Base-by-base conservation (phyloP, 2,113 vertebrate species). In the Pterocles orientalis region DNA sequence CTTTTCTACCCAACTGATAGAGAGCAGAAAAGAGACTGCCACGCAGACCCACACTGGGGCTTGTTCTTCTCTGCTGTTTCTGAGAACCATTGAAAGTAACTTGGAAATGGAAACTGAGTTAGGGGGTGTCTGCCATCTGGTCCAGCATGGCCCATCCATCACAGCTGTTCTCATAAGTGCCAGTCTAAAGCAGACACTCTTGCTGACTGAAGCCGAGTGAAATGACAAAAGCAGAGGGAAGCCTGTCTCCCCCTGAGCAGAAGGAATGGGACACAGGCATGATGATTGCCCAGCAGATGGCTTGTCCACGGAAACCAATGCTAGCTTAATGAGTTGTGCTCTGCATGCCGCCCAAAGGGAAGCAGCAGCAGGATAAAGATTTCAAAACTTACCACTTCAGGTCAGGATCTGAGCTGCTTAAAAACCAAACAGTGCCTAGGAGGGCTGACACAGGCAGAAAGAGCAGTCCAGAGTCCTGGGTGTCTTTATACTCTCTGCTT, bases 281-380 rank as follows among this genome's bases (percentile, higher is more conserved):
- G 64, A 54, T 56, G 64, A 88, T 58, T 90, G 39, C 72, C 68
- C 76, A 86, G 88, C 90, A 96, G 93, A 93, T 90, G 88, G 85
- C 34, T 86, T 33, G 76, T 69, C 82, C 71, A 25, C 0, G 0
- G 76, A 93, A 93, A 88, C 43, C 60, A 26, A 1, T 2, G 53
- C 34, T 90, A 33, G 47, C 33, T 73, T 81, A 88, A 86, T 64
- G 88, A 78, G 56, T 31, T 84, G 82, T 90, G 56, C 76, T 83
- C 85, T 33, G 34, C 65, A 62, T 0, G 1, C 39, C 47, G 93
- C 90, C 88, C 90, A 75, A 62, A 86, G 68, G 79, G 68, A 90
- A 94, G 43, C 7, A 64, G 25, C 60, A 60, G 51, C 2, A 3
- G 69, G 71, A 33, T 48, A 25, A 83, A 83, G 48, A 84, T 75